Evolutionary conservation across 2,113 vertebrate genomes (phyloP).

Genomic region (Macquaria ambigua): DNA sequence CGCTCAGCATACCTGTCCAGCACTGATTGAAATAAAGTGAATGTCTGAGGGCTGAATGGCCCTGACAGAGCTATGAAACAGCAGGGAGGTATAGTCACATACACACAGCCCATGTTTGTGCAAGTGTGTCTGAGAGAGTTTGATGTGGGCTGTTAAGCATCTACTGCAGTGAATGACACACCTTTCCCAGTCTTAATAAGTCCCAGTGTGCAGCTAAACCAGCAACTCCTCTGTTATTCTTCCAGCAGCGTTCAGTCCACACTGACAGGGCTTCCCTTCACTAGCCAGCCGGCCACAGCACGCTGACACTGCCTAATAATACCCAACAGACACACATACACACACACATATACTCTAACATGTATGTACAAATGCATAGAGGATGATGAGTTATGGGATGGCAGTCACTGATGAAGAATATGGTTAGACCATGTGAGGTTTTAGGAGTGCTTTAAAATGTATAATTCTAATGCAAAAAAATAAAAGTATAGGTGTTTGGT

Average conservation of each 20-base stretch:
- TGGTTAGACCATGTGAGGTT: background rate
- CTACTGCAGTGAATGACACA: slow-evolving; percentile 61
- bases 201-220: slow-evolving; percentile 77
- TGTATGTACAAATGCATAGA: background rate
- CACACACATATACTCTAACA: slow-evolving; percentile 2
- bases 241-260: slow-evolving; percentile 59
- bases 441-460: background rate
- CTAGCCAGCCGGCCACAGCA: slow-evolving; percentile 28
- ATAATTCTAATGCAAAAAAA: background rate
- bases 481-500: background rate
- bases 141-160: slow-evolving; percentile 54
- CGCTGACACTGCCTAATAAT: slow-evolving; percentile 10
- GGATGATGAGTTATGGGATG: background rate
- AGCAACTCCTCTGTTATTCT: slow-evolving; percentile 75
- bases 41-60: slow-evolving; percentile 43
- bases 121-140: slow-evolving; percentile 48
- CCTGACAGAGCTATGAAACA: slow-evolving; percentile 65
- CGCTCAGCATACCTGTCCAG: slow-evolving; percentile 62
- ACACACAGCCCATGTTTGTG: slow-evolving; percentile 40
- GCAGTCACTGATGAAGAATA: background rate
- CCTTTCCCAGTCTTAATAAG: slow-evolving; percentile 70
- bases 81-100: slow-evolving; percentile 52
- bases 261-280: slow-evolving; percentile 37
- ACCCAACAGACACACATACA: slow-evolving; percentile 25
- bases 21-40: slow-evolving; percentile 69